Evolutionary conservation across 2,113 vertebrate genomes (phyloP).

Genomic region (Phaethornis superciliosus): DNA sequence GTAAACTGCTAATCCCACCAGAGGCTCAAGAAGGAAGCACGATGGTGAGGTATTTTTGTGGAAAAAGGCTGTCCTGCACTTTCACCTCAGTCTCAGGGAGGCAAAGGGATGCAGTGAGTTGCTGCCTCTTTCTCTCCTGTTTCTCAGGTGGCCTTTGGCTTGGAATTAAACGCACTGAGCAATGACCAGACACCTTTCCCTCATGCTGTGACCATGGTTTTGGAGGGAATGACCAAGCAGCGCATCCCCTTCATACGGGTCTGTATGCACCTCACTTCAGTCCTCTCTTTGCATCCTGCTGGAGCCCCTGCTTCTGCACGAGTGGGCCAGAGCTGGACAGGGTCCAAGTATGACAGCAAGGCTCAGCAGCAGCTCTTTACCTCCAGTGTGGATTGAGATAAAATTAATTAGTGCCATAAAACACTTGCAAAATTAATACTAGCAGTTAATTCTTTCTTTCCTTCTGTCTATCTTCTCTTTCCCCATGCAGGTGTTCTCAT

Average conservation of each 20-base stretch:
- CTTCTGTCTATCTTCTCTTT: neutral
- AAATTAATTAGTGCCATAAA: neutral
- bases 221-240: conserved; percentile 77
- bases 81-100: neutral
- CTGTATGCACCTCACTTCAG: neutral
- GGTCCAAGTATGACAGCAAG: fast-evolving
- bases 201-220: conserved; percentile 74
- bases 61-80: neutral
- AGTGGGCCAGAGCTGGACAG: neutral
- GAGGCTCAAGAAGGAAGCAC: neutral
- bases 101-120: neutral
- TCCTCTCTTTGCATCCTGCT: neutral
- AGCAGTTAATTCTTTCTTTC: neutral
- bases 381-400: neutral
- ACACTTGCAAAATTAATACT: neutral
- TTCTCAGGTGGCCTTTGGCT: conserved; percentile 85
- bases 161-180: conserved; percentile 81
- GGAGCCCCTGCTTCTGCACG: neutral
- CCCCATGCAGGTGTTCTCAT: neutral
- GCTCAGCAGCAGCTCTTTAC: neutral
- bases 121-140: neutral
- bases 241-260: conserved; percentile 76
- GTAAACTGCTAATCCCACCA: neutral
- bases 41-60: neutral
- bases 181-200: conserved; percentile 77